Evolutionary conservation across 2,797 vertebrate genomes (phyloP).

Genomic region (Lerista edwardsae): DNA sequence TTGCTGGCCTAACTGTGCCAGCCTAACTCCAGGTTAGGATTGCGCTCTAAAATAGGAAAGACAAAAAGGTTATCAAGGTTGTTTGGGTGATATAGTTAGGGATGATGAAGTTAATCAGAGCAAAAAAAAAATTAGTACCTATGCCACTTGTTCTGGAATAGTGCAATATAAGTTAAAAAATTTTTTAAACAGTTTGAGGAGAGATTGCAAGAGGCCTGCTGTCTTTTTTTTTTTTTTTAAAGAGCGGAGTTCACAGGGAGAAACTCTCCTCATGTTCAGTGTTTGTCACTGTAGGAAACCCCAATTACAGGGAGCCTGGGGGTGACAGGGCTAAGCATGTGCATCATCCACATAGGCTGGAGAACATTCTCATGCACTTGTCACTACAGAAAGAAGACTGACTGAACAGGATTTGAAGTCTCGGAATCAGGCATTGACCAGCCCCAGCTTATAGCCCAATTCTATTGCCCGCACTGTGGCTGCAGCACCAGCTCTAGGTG

Average conservation of each 20-base stretch:
- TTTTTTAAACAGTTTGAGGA: not conserved
- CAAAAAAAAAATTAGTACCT: conserved; percentile 9
- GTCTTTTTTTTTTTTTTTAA: not conserved
- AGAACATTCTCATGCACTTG: too few relatives aligned
- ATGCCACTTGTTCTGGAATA: conserved; percentile 13
- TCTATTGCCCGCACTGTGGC: too few relatives aligned
- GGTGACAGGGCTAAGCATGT: too few relatives aligned
- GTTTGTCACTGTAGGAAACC: too few relatives aligned
- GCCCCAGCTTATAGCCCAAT: not conserved
- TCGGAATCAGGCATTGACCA: not conserved
- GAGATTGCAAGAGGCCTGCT: not conserved
- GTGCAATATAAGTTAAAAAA: fast-evolving
- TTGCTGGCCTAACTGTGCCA: too few relatives aligned
- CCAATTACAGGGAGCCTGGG: too few relatives aligned
- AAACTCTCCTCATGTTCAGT: too few relatives aligned
- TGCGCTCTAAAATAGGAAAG: conserved; percentile 7
- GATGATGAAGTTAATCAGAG: conserved; percentile 8
- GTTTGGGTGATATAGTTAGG: not conserved
- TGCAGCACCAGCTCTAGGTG: too few relatives aligned
- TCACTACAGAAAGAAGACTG: too few relatives aligned
- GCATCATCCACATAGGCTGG: too few relatives aligned
- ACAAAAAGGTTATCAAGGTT: conserved; percentile 4
- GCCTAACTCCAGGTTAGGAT: too few relatives aligned
- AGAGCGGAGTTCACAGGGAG: too few relatives aligned
- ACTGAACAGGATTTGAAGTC: not conserved